Evolutionary conservation across 2,888 invertebrate genomes (phyloP).

Genomic region (Aethes cnicana): DNA sequence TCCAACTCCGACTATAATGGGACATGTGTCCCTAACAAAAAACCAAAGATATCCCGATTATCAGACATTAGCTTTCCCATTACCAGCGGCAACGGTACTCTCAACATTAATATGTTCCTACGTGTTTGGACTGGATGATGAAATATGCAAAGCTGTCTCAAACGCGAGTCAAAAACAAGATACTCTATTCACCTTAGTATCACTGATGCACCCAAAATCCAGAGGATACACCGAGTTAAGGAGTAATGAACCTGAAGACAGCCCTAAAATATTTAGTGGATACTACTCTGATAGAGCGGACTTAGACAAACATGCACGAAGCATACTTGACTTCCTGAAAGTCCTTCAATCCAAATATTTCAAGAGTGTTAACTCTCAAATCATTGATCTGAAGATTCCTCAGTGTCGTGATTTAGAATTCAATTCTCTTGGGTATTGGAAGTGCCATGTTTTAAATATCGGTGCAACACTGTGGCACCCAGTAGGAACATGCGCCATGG

Average conservation of each 20-base stretch:
- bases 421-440: conserved; percentile 36
- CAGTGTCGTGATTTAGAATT: conserved; percentile 42
- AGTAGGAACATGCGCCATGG: conserved; percentile 42
- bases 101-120: conserved; percentile 42
- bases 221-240: conserved; percentile 49
- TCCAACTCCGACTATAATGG: conserved; percentile 48
- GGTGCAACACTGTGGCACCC: conserved; percentile 33
- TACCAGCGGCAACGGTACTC: conserved; percentile 41
- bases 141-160: conserved; percentile 34
- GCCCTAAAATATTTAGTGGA: conserved; percentile 45
- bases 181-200: conserved; percentile 2
- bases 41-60: conserved; percentile 3
- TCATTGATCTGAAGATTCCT: conserved; percentile 42
- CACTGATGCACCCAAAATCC: conserved; percentile 37
- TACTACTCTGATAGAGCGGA: conserved; percentile 46
- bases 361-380: conserved; percentile 34
- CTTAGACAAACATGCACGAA: conserved; percentile 40
- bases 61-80: conserved; percentile 44
- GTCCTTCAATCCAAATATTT: conserved; percentile 42
- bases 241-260: conserved; percentile 46
- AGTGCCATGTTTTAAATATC: conserved; percentile 35
- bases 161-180: conserved; percentile 34
- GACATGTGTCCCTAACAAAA: conserved; percentile 30
- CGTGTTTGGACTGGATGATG: conserved; percentile 36
- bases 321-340: conserved; percentile 39